Percentiles rank a stretch among this genome's conserved stretches.
Conservation (phyloP, 2,113 vertebrate genomes). For the Solea solea region DNA sequence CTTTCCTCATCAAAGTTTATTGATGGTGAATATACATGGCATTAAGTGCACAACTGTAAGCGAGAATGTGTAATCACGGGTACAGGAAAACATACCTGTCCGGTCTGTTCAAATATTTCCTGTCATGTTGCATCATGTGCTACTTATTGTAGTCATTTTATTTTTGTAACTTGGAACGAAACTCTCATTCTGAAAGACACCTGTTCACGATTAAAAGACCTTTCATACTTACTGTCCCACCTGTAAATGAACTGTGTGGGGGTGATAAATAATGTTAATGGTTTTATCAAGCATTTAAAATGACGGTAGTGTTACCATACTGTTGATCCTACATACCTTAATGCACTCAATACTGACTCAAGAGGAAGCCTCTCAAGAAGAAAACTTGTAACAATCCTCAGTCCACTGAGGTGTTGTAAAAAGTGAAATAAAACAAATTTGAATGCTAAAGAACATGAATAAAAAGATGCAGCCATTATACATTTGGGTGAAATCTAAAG, state of each 20-base stretch:
- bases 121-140: neutral
- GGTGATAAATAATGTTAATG: neutral
- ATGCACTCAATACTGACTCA: slow-evolving; percentile 30
- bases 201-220: neutral
- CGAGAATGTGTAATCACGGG: slow-evolving; percentile 1
- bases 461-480: slow-evolving; percentile 31
- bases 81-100: slow-evolving; percentile 14
- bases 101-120: slow-evolving; percentile 22
- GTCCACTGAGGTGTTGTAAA: slow-evolving; percentile 26
- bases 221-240: neutral
- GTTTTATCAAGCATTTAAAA: neutral
- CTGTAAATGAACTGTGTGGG: neutral
- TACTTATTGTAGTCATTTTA: neutral
- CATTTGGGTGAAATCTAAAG: slow-evolving; percentile 40
- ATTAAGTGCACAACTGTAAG: slow-evolving; percentile 30
- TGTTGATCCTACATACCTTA: slow-evolving; percentile 18
- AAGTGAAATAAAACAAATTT: slow-evolving; percentile 39
- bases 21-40: slow-evolving; percentile 43
- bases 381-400: slow-evolving; percentile 13
- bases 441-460: slow-evolving; percentile 18
- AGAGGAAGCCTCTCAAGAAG: slow-evolving; percentile 12
- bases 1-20: slow-evolving; percentile 53
- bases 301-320: neutral
- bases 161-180: neutral
- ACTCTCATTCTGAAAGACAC: neutral